Evolutionary conservation across 2,113 vertebrate genomes (phyloP), one percentile per base, ranked within the genome.

Genomic region (Hippocampus barbouri): DNA sequence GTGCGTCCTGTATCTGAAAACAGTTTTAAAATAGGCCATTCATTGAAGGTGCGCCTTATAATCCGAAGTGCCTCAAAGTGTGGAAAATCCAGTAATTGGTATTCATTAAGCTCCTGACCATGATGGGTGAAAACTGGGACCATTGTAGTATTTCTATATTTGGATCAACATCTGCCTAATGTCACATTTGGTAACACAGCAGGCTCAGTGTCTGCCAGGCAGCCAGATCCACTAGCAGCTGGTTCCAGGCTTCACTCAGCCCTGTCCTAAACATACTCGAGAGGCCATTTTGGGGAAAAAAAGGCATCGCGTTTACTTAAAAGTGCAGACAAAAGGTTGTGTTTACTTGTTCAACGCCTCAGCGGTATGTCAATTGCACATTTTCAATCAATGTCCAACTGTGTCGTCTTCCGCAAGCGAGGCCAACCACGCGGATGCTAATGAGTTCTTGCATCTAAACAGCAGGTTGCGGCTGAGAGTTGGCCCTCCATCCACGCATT

Each of bases 331-430:
- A 38, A 9, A 16, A 34, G 16, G 15, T 0, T 61, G 70, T 23
- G 53, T 56, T 56, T 56, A 23, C 60, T 41, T 64, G 68, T 74
- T 77, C 73, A 70, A 66, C 57, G 68, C 74, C 71, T 81, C 74
- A 76, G 83, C 73, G 77, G 76, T 72, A 83, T 82, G 77, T 71
- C 81, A 83, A 86, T 75, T 75, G 73, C 61, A 77, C 73, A 54
- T 75, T 71, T 77, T 84, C 81, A 83, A 86, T 90, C 86, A 87
- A 79, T 78, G 80, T 79, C 83, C 66, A 73, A 47, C 85, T 81
- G 78, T 70, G 80, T 34, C 23, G 68, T 77, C 79, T 80, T 66
- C 27, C 60, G 63, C 41, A 41, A 79, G 63, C 23, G 21, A 74
- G 66, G 49, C 56, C 67, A 79, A 56, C 41, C 68, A 67, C 66